Percentiles rank a stretch among this genome's conserved stretches.
These are phyloP conservation scores for Palloptera scutellata DNA, from an alignment of 2,888 invertebrate species.

Conservation along the genomic window DNA sequence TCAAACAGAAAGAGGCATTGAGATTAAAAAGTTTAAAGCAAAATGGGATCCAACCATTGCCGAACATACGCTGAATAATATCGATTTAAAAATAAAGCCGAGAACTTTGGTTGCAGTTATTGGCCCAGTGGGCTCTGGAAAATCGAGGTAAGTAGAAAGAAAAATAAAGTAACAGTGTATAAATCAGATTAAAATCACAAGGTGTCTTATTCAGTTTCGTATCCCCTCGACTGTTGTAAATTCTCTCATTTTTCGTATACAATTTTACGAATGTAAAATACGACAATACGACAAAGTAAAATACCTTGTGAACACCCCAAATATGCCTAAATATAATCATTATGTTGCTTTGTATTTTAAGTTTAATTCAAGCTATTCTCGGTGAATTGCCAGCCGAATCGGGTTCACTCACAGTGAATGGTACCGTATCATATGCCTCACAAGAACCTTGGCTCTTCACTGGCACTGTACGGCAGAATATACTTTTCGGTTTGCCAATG, in stretches of 20 bases:
- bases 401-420: conserved; percentile 69
- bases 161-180: neutral
- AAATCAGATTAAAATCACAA: neutral
- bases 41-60: conserved; percentile 72
- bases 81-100: conserved; percentile 71
- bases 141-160: conserved; percentile 57
- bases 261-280: neutral
- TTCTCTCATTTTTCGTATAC: no score
- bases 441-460: conserved; percentile 88
- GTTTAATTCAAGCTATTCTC: conserved; percentile 67
- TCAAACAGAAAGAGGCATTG: conserved; percentile 63
- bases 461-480: conserved; percentile 72
- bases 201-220: no score
- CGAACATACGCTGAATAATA: conserved; percentile 73
- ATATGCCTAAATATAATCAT: neutral
- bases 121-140: conserved; percentile 77
- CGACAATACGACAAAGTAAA: neutral
- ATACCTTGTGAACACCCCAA: neutral
- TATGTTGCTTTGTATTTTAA: conserved; percentile 30
- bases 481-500: conserved; percentile 70
- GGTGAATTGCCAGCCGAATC: conserved; percentile 66
- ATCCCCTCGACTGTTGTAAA: no score
- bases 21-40: conserved; percentile 71
- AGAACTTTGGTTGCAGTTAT: conserved; percentile 74
- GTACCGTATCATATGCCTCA: conserved; percentile 75